Conservation (phyloP, 2,888 invertebrate species). For the Lepidochitona cinerea region DNA sequence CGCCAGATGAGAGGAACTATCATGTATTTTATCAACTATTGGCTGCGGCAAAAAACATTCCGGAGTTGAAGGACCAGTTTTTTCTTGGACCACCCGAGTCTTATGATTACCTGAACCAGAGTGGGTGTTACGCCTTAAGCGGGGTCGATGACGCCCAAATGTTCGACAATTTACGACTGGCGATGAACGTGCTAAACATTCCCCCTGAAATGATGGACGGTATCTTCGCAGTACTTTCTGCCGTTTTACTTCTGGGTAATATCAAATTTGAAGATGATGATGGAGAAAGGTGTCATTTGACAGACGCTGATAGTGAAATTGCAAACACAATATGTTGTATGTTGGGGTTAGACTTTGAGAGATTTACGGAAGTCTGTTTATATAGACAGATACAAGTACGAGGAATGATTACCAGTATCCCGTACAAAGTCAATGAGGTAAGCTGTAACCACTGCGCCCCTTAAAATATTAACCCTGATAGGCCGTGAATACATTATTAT, state of each 20-base stretch:
- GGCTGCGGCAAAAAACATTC: constrained; percentile 76
- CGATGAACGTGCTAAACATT: constrained; percentile 59
- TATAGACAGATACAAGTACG: constrained; percentile 61
- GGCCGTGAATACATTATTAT: too few species aligned
- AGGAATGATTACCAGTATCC: constrained; percentile 61
- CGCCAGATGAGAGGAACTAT: constrained; percentile 93
- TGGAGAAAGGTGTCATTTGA: constrained; percentile 60
- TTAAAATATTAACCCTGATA: too few species aligned
- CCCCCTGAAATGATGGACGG: constrained; percentile 55
- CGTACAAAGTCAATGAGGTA: constrained; percentile 63
- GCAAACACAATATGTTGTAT: constrained; percentile 51
- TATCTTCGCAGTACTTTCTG: constrained; percentile 57
- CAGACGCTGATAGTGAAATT: constrained; percentile 43
- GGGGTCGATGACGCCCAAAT: constrained; percentile 56
- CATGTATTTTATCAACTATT: constrained; percentile 97
- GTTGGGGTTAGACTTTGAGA: constrained; percentile 54
- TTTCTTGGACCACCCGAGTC: constrained; percentile 44
- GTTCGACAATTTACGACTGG: constrained; percentile 61
- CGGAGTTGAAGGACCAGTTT: constrained; percentile 54
- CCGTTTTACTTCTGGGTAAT: constrained; percentile 59
- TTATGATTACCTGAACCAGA: constrained; percentile 60
- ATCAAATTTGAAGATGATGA: constrained; percentile 58
- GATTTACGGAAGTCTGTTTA: constrained; percentile 46
- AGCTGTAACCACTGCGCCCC: too few species aligned
- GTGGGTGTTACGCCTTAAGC: constrained; percentile 55